Evolutionary conservation across 2,113 vertebrate genomes (phyloP).

Genomic region (Halcyon senegalensis): DNA sequence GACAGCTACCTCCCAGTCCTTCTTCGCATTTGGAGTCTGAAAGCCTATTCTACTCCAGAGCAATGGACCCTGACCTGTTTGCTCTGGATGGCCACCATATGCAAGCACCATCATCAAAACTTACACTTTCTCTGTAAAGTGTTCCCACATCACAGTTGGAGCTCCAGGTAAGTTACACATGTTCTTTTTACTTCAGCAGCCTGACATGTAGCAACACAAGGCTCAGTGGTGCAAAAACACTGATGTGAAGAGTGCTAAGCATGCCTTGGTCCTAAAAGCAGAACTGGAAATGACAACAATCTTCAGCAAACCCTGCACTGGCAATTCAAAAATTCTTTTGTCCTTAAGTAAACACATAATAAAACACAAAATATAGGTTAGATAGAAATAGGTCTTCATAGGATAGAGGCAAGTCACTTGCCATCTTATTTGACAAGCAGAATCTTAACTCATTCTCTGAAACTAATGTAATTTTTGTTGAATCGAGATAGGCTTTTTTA

Average conservation of each 20-base stretch:
- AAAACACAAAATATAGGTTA: neutral
- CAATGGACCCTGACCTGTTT: neutral
- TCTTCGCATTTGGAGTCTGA: neutral
- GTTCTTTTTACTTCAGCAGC: neutral
- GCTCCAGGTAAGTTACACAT: neutral
- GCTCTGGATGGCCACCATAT: accelerated
- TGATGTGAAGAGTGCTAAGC: too few relatives aligned
- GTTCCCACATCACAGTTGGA: accelerated
- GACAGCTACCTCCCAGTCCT: neutral
- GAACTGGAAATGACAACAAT: neutral
- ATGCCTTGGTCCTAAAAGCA: neutral
- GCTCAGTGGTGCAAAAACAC: neutral
- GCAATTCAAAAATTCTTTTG: neutral
- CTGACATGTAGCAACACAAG: accelerated
- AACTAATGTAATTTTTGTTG: neutral
- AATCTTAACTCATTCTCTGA: neutral
- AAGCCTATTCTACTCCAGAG: neutral
- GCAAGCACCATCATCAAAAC: neutral
- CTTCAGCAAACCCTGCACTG: neutral
- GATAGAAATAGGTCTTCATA: neutral
- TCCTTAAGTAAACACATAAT: neutral
- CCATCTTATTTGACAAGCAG: neutral
- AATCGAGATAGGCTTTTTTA: accelerated
- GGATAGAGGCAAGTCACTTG: neutral
- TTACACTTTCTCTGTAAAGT: neutral